phyloP scores from a whole-genome alignment of 2,797 vertebrate species.

The Lutjanus argentimaculatus region DNA sequence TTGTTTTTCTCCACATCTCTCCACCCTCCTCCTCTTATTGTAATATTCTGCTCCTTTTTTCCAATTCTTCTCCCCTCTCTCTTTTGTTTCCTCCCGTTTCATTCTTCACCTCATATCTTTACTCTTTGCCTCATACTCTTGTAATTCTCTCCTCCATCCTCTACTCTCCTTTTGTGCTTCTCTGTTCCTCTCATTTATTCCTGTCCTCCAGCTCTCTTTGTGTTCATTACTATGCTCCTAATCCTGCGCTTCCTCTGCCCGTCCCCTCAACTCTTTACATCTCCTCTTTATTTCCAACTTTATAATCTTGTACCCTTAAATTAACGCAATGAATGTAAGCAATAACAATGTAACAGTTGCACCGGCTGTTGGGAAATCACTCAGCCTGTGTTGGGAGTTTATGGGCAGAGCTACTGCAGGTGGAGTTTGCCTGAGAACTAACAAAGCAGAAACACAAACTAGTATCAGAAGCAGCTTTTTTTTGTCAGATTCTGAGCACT shows the following conservation, averaged over 20 bases:
- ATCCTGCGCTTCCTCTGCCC: constrained; percentile 50
- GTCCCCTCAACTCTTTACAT: constrained; percentile 51
- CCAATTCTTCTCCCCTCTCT: constrained; percentile 20
- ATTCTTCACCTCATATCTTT: constrained; percentile 45
- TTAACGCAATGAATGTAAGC: constrained; percentile 48
- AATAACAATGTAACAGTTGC: constrained; percentile 48
- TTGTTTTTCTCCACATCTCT: constrained; percentile 34
- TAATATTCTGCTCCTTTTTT: constrained; percentile 37
- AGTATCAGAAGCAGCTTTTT: neutral
- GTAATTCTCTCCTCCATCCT: constrained; percentile 41
- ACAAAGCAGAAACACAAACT: constrained; percentile 12
- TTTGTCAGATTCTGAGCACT: constrained; percentile 12
- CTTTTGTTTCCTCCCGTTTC: constrained; percentile 51
- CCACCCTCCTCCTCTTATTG: constrained; percentile 6
- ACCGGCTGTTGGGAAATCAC: constrained; percentile 34
- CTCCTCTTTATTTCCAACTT: constrained; percentile 54
- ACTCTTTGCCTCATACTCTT: constrained; percentile 38
- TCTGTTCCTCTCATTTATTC: constrained; percentile 70
- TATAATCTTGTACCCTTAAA: constrained; percentile 58
- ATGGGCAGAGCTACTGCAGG: constrained; percentile 1
- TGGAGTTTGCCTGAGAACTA: constrained; percentile 24
- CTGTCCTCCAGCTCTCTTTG: constrained; percentile 68
- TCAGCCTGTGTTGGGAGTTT: neutral
- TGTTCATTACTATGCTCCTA: constrained; percentile 66
- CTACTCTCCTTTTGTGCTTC: constrained; percentile 53